Evolutionary conservation across 2,888 invertebrate species (phyloP).

Genomic region (Cecidostiba fungosa): DNA sequence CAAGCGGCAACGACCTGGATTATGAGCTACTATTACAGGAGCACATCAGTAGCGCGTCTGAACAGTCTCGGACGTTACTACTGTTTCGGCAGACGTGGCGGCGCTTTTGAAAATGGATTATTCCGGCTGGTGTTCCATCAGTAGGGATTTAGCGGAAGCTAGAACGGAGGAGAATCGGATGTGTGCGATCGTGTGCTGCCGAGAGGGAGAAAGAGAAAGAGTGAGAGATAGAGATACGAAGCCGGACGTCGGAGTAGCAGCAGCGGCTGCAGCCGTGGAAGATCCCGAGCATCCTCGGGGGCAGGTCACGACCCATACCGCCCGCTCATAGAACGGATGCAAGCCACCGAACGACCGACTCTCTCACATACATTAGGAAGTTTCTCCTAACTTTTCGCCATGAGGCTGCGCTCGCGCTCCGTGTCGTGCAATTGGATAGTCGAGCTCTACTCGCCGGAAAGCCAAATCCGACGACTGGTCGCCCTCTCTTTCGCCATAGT

Average conservation of each 20-base stretch:
- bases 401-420: conserved; percentile 49
- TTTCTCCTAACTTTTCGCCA: conserved; percentile 74
- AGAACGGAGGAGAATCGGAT: conserved; percentile 39
- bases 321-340: conserved; percentile 73
- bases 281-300: conserved; percentile 63
- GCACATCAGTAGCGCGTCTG: not conserved
- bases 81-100: not conserved
- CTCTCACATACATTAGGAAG: conserved; percentile 77
- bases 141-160: conserved; percentile 33
- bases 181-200: conserved; percentile 38
- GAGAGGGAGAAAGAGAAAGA: conserved; percentile 56
- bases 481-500: not conserved
- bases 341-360: conserved; percentile 71
- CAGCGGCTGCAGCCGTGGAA: conserved; percentile 44
- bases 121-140: conserved; percentile 43
- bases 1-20: not conserved
- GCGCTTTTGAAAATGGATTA: conserved; percentile 48
- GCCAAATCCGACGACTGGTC: conserved; percentile 24
- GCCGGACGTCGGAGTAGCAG: conserved; percentile 50
- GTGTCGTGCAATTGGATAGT: conserved; percentile 59
- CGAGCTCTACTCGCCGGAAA: conserved; percentile 21
- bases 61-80: not conserved
- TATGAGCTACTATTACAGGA: not conserved
- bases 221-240: conserved; percentile 61
- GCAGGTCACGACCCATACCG: conserved; percentile 74